Evolutionary conservation across 2,113 vertebrate genomes (phyloP), one percentile per base, ranked within the genome.

Genomic region (Menura novaehollandiae): DNA sequence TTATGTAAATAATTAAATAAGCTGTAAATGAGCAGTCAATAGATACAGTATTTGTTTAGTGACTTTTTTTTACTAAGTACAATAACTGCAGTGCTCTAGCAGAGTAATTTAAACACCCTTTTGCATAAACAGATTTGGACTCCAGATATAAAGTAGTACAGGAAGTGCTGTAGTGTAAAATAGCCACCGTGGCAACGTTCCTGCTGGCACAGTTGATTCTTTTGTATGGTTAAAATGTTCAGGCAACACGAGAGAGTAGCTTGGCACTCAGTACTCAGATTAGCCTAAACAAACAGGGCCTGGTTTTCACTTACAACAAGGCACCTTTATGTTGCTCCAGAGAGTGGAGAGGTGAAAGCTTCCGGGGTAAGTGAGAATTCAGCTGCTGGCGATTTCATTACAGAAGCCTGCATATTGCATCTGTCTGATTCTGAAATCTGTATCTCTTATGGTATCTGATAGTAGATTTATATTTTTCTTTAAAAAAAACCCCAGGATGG

Each of bases 1-100:
- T 97, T 93, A 96, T 99, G 98, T 99, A 99, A 98, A 99, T 99
- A 99, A 98, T 98, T 97, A 97, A 98, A 98, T 95, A 97, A 97
- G 97, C 97, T 98, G 97, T 98, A 98, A 98, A 98, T 98, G 96
- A 97, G 97, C 98, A 97, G 95, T 97, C 96, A 26, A 84, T 97
- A 98, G 98, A 98, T 93, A 93, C 79, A 96, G 94, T 98, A 97
- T 97, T 96, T 97, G 97, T 97, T 97, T 94, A 96, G 97, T 95
- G 92, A 95, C 71, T 97, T 96, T 97, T 97, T 97, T 98, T 97
- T 98, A 98, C 91, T 93, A 96, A 98, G 96, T 98, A 96, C 72
- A 89, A 95, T 97, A 97, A 97, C 92, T 97, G 95, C 97, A 98
- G 97, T 98, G 97, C 96, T 98, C 97, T 97, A 98, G 96, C 97